phyloP scores from a whole-genome alignment of 1,140 invertebrate genomes.

The Agraylea sexmaculata region DNA sequence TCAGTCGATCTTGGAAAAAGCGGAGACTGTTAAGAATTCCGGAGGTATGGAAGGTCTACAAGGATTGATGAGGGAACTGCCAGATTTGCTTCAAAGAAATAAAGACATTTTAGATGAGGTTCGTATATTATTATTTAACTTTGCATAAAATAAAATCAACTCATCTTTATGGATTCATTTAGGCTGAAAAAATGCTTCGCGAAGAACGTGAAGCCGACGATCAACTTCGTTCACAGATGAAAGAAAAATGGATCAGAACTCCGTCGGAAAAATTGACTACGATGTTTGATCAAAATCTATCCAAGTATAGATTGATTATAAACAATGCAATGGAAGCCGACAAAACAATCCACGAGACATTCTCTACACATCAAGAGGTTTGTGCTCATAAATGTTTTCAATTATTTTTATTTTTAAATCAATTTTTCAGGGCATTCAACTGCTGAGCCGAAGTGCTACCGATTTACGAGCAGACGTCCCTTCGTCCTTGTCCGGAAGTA shows the following conservation, averaged over 20 bases:
- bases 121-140: background rate
- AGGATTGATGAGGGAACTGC: slow-evolving; percentile 65
- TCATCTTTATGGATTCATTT: slow-evolving; percentile 17
- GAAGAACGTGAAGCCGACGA: slow-evolving; percentile 89
- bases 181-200: slow-evolving; percentile 74
- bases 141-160: background rate
- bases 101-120: slow-evolving; percentile 93
- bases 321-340: slow-evolving; percentile 72
- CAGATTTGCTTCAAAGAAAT: slow-evolving; percentile 82
- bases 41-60: slow-evolving; percentile 55
- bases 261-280: slow-evolving; percentile 80
- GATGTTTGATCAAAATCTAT: slow-evolving; percentile 72
- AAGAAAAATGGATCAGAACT: slow-evolving; percentile 82
- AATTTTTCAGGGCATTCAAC: slow-evolving; percentile 51
- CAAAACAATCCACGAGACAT: slow-evolving; percentile 78
- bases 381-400: background rate
- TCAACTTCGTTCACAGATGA: slow-evolving; percentile 80
- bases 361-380: slow-evolving; percentile 57
- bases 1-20: slow-evolving; percentile 82
- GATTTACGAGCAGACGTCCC: slow-evolving; percentile 55
- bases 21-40: slow-evolving; percentile 52
- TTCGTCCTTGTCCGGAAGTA: slow-evolving; percentile 36
- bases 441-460: slow-evolving; percentile 64
- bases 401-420: slow-evolving; percentile 4
- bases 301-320: slow-evolving; percentile 88